Evolutionary conservation across 2,113 vertebrate species (phyloP).

Genomic region (Myanophis thanlyinensis): DNA sequence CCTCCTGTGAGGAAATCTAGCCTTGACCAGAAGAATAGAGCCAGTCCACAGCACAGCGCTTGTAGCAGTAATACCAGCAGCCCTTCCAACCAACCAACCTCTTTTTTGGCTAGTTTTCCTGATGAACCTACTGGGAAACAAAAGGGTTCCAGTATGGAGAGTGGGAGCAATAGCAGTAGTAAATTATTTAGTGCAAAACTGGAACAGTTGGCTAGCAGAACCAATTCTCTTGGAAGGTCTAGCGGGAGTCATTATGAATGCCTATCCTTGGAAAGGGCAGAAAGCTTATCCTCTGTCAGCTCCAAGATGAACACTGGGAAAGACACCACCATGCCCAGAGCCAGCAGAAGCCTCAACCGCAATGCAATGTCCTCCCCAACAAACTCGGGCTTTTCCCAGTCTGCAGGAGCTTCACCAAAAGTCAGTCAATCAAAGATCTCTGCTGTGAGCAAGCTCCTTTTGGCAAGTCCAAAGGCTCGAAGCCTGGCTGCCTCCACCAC

Average conservation of each 20-base stretch:
- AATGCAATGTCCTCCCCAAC: slow-evolving; percentile 77
- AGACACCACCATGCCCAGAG: slow-evolving; percentile 88
- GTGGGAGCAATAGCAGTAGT: slow-evolving; percentile 80
- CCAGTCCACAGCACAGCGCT: slow-evolving; percentile 83
- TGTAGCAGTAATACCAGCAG: slow-evolving; percentile 64
- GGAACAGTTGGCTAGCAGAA: slow-evolving; percentile 89
- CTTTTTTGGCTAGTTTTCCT: slow-evolving; percentile 66
- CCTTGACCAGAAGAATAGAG: slow-evolving; percentile 93
- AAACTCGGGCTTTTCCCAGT: slow-evolving; percentile 60
- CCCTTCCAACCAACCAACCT: slow-evolving; percentile 64
- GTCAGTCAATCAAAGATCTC: slow-evolving; percentile 88
- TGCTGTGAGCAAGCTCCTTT: slow-evolving; percentile 92
- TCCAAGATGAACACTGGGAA: slow-evolving; percentile 75
- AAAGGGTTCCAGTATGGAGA: slow-evolving; percentile 76
- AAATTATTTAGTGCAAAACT: slow-evolving; percentile 92
- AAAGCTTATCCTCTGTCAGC: slow-evolving; percentile 83
- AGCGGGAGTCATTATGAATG: slow-evolving; percentile 86
- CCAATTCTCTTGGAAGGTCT: slow-evolving; percentile 86
- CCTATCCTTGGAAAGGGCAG: slow-evolving; percentile 88
- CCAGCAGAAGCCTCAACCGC: slow-evolving; percentile 83
- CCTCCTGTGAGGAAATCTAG: slow-evolving; percentile 95
- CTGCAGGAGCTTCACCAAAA: slow-evolving; percentile 81
- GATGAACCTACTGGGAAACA: slow-evolving; percentile 79
- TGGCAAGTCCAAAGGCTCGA: slow-evolving; percentile 89
- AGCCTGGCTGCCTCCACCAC: slow-evolving; percentile 90